Evolutionary conservation across 1,140 invertebrate species (phyloP).

Genomic region (Rhagoletis zephyria): DNA sequence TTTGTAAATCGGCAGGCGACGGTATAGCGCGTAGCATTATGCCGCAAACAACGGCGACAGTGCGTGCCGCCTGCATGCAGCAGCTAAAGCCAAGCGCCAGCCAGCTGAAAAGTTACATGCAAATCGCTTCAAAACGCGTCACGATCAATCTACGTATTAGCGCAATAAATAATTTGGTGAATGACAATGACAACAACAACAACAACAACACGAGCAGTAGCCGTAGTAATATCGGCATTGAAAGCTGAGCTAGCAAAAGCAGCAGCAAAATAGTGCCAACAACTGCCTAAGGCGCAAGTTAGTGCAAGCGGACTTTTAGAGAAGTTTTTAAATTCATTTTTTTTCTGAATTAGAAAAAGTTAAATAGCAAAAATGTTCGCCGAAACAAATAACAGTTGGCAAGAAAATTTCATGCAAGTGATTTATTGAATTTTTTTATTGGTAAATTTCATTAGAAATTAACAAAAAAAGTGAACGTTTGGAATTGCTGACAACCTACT

Average conservation of each 20-base stretch:
- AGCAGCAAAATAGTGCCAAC: background rate
- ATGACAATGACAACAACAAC: background rate
- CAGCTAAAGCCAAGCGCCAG: background rate
- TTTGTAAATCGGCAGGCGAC: background rate
- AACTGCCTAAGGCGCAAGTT: no score
- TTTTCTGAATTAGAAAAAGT: no score
- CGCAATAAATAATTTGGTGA: slow-evolving; percentile 26
- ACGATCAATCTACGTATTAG: background rate
- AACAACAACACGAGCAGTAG: background rate
- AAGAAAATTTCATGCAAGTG: no score
- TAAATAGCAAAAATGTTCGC: no score
- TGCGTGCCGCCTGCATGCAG: background rate
- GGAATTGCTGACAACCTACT: background rate
- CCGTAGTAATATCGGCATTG: background rate
- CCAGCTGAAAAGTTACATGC: background rate
- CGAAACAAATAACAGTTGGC: no score
- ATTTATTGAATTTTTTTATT: no score
- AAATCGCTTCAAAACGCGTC: background rate
- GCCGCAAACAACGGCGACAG: background rate
- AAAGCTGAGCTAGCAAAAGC: background rate
- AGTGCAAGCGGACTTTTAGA: no score
- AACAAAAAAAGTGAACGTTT: no score
- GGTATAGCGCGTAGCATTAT: background rate
- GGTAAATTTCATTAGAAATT: no score
- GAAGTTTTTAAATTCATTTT: no score